Base-by-base conservation (phyloP, 2,113 vertebrate genomes). In the Pogonocichla stellata region DNA sequence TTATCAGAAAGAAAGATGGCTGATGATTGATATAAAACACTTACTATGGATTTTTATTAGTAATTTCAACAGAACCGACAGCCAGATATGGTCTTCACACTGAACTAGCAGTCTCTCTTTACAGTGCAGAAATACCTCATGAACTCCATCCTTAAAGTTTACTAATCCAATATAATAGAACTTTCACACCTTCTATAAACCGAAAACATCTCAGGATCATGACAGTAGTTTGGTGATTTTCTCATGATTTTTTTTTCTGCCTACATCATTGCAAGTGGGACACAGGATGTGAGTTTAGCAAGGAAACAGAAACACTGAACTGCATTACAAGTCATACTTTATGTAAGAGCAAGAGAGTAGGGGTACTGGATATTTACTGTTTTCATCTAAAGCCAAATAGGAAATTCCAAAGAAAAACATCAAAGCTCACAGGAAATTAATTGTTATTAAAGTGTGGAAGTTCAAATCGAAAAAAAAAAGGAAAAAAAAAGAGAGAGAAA, bases 301-400 rank as follows among this genome's bases (percentile, higher is more conserved):
- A 51, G 15, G 12, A 64, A 88, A 88, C 11, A 56, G 31, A 75
- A 91, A n/a, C 3, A 18, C 1, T 5, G 18, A 28, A 18, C 17
- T 74, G 8, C 29, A 13, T 10, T 62, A 22, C 5, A 65, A 4
- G 5, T 36, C 23, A 66, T 11, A 54, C 7, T 29, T 38, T 47
- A 60, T 10, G 3, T 56, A 82, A 61, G 14, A 65, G 12, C 1
- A 18, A 54, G 66, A 73, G 19, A 60, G 56, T 9, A 23, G 4
- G 3, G 36, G 36, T 23, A 14, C 8, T 65, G 26, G 22, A 4
- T 28, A 51, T 1, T 0, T 29, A 38, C 1, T 31, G 4, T 54
- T 40, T 86, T 42, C 4, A 36, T 42, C 9, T 71, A 66, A 62
- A 17, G 3, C 1, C 5, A 45, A 29, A 38, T 45, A 70, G 4